Evolutionary conservation across 2,888 invertebrate genomes (phyloP).

Genomic region (Nephrotoma flavescens): DNA sequence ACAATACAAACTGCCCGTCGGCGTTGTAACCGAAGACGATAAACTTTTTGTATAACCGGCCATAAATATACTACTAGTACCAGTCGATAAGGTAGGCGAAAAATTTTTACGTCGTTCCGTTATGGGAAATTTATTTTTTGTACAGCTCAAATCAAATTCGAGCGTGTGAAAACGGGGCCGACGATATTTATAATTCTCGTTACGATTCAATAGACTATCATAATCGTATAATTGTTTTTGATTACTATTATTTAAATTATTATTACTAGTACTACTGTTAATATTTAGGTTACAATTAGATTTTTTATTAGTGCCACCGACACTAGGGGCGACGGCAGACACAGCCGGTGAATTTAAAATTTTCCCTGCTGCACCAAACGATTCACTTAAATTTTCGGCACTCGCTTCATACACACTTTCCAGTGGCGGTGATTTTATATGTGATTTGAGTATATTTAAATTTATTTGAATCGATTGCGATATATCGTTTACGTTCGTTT

Average conservation of each 20-base stretch:
- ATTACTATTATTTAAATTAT: conserved; percentile 2
- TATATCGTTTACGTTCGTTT: neutral
- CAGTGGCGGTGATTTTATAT: conserved; percentile 28
- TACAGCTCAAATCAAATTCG: conserved; percentile 38
- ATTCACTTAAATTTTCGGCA: conserved; percentile 30
- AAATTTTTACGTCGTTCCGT: conserved; percentile 23
- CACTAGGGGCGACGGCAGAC: conserved; percentile 2
- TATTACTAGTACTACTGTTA: neutral
- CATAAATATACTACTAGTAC: conserved; percentile 8
- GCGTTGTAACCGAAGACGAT: conserved; percentile 25
- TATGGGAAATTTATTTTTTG: conserved; percentile 44
- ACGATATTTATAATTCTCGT: conserved; percentile 24
- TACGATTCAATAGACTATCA: conserved; percentile 16
- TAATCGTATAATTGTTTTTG: conserved; percentile 4
- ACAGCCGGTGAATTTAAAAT: neutral
- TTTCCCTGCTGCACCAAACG: neutral
- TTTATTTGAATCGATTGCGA: neutral
- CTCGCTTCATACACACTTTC: conserved; percentile 35
- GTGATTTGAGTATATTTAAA: conserved; percentile 13
- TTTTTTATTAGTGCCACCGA: conserved; percentile 7
- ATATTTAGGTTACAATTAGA: neutral
- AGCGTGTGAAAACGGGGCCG: conserved; percentile 30
- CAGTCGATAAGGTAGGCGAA: conserved; percentile 10
- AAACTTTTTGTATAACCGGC: conserved; percentile 19
- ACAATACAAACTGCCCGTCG: conserved; percentile 28